phyloP scores from a whole-genome alignment of 2,888 invertebrate species.

The Lepetodrilus schrolli region DNA sequence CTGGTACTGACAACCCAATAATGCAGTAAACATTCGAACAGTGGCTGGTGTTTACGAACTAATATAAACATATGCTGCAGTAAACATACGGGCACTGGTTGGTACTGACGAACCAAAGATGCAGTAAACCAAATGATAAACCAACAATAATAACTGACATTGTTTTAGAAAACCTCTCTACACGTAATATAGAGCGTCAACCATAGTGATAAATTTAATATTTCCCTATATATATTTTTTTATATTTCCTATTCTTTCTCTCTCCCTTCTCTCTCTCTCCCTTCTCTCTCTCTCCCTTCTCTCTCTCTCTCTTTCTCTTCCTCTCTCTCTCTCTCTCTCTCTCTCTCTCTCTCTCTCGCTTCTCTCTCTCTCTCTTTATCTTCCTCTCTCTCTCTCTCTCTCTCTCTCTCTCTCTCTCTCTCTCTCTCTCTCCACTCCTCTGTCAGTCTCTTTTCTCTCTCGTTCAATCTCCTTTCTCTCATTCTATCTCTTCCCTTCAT shows the following conservation, averaged over 20 bases:
- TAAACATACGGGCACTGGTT: too few species aligned
- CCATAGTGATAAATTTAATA: too few species aligned
- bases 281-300: neutral
- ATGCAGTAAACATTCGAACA: too few species aligned
- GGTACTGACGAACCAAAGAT: too few species aligned
- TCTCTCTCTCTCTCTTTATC: conserved; percentile 1
- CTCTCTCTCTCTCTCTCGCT: too few species aligned
- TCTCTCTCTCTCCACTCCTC: neutral
- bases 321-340: neutral
- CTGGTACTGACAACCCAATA: too few species aligned
- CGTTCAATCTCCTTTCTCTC: neutral
- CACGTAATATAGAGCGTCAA: too few species aligned
- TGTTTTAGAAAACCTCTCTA: too few species aligned
- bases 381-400: neutral
- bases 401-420: neutral
- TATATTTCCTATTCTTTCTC: neutral
- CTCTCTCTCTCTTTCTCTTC: neutral
- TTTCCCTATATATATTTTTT: neutral
- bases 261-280: neutral
- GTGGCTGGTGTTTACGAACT: too few species aligned
- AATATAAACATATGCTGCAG: too few species aligned
- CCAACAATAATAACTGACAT: too few species aligned
- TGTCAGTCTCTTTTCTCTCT: neutral
- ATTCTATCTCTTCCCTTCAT: neutral
- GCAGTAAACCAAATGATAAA: too few species aligned